phyloP scores from a whole-genome alignment of 2,797 vertebrate species.

The Bovichtus variegatus region DNA sequence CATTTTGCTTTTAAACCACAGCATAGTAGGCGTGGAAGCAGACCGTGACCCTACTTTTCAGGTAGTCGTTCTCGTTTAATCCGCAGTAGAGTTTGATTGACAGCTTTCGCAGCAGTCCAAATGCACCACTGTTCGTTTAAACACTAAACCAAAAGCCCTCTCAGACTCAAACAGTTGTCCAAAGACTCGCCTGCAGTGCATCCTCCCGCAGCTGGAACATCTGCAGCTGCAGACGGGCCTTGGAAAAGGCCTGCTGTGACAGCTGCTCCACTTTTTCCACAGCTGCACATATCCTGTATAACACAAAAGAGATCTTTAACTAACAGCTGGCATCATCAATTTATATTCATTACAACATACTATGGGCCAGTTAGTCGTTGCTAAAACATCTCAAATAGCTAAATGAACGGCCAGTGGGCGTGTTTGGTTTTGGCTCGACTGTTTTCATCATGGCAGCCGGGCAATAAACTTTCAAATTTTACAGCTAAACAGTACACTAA shows the following conservation, averaged over 20 bases:
- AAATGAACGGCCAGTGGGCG: too few relatives aligned
- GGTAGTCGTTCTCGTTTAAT: not conserved
- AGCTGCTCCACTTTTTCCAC: slow-evolving; percentile 84
- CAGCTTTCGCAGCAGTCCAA: not conserved
- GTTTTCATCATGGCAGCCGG: too few relatives aligned
- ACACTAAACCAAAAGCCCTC: not conserved
- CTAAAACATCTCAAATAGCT: too few relatives aligned
- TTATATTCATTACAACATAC: not conserved
- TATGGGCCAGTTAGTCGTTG: not conserved
- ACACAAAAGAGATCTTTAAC: not conserved
- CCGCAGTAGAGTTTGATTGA: not conserved
- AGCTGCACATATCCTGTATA: slow-evolving; percentile 79
- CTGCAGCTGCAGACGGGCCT: slow-evolving; percentile 74
- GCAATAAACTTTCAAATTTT: too few relatives aligned
- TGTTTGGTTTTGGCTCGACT: too few relatives aligned
- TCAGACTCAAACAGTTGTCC: not conserved
- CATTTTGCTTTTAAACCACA: not conserved
- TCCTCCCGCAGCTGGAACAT: slow-evolving; percentile 74
- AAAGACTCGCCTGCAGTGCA: slow-evolving; percentile 73
- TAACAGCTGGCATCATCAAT: not conserved
- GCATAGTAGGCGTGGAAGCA: not conserved
- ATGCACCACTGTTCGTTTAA: too few relatives aligned
- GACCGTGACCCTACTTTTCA: not conserved
- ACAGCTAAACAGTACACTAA: too few relatives aligned
- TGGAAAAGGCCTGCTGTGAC: slow-evolving; percentile 82